Base-by-base conservation (phyloP, 2,888 invertebrate genomes). In the Orchesella flavescens region DNA sequence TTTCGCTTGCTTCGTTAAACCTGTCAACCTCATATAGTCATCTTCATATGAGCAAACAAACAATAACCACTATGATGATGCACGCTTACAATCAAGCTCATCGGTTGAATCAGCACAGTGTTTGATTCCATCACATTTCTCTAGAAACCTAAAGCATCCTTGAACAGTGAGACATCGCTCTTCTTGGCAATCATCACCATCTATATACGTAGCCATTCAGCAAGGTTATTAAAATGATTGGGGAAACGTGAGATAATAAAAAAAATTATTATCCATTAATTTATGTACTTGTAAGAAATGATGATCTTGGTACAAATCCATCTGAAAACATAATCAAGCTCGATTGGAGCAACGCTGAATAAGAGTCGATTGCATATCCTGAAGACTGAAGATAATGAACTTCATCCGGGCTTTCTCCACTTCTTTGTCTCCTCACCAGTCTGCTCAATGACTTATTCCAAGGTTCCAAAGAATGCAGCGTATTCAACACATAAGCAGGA, bases 241-340 rank as follows among this genome's bases (percentile, higher is more conserved):
- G 55, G 44, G 21, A 1, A 75, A 34, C 12, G 88, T 17, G 57
- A 72, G 34, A 78, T 79, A 86, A 71, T 17, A 15, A 12, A 71
- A 53, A 49, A 24, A 68, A 34, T 4, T 12, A 68, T 24, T 12
- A 34, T 13, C 21, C 4, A 24, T 63, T 34, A 12, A 23, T 66
- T 66, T 13, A 53, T 9, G 13, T 68, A 68, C 72, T 43, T 43
- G 34, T 43, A 13, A 82, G 78, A 9, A 75, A 69, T 9, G 87
- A 85, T 12, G 82, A 74, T 24, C 83, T 66, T 10, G 86, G 83
- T 0, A 89, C 86, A 55, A 90, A 90, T 7, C 91, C 91, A 89
- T 92, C 91, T 5, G 92, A 91, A 86, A 92, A 90, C 1, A 92
- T 90, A 15, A 91, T 84, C 34, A 92, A 88, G 2, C 91, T 91